Percentiles rank a stretch among this genome's conserved stretches.
Evolutionary conservation across 1,140 invertebrate genomes (phyloP).

Genomic region (Cydia strobilella): DNA sequence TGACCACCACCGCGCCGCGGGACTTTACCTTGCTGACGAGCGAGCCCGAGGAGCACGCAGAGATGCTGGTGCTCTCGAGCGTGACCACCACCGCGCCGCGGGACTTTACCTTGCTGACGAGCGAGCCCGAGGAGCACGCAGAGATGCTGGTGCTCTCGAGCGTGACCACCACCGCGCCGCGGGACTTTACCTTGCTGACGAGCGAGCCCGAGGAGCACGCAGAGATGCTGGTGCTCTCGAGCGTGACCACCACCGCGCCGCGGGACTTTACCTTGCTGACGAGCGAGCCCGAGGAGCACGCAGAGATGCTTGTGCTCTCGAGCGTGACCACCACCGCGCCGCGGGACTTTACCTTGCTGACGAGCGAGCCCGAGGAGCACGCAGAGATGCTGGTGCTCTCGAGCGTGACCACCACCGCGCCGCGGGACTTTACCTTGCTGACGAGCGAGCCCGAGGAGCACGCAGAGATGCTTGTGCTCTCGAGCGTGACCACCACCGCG

Average conservation of each 20-base stretch:
- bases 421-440: too few species aligned
- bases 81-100: conserved; percentile 98
- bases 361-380: conserved; percentile 90
- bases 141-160: conserved; percentile 97
- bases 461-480: conserved; percentile 96
- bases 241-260: conserved; percentile 96
- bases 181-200: conserved; percentile 87
- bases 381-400: conserved; percentile 97
- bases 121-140: conserved; percentile 90
- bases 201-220: conserved; percentile 91
- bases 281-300: conserved; percentile 90
- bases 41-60: conserved; percentile 91
- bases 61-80: conserved; percentile 96
- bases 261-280: conserved; percentile 87
- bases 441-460: conserved; percentile 91
- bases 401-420: conserved; percentile 96
- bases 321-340: conserved; percentile 97
- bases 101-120: conserved; percentile 87
- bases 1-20: conserved; percentile 97
- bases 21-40: conserved; percentile 87
- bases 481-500: conserved; percentile 96
- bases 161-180: conserved; percentile 97
- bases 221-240: conserved; percentile 96
- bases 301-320: conserved; percentile 96
- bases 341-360: conserved; percentile 86